phyloP scores from a whole-genome alignment of 2,797 vertebrate genomes.

The Enteromius paludinosus region DNA sequence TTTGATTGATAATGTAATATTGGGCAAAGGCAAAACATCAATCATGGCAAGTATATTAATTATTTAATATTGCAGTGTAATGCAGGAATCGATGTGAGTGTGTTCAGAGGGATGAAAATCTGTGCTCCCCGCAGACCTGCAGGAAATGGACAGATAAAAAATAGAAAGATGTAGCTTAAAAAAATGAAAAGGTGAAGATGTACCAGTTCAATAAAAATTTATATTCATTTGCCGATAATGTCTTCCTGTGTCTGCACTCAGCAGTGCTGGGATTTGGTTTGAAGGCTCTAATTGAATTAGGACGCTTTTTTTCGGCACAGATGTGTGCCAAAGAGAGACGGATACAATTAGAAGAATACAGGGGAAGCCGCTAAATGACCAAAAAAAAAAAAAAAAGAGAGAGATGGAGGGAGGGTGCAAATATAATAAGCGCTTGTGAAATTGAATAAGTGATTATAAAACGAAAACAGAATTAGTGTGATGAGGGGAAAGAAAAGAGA shows the following conservation, averaged over 20 bases:
- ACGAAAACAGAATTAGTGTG: slow-evolving; percentile 35
- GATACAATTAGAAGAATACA: slow-evolving; percentile 66
- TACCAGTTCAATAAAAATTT: slow-evolving; percentile 86
- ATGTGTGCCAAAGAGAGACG: slow-evolving; percentile 39
- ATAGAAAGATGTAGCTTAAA: slow-evolving; percentile 1
- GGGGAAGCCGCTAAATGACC: slow-evolving; percentile 71
- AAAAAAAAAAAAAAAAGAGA: slow-evolving; percentile 43
- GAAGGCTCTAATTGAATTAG: slow-evolving; percentile 86
- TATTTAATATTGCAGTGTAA: slow-evolving; percentile 99
- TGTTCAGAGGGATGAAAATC: slow-evolving; percentile 68
- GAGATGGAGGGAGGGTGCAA: slow-evolving; percentile 44
- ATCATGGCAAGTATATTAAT: slow-evolving; percentile 99
- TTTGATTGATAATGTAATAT: slow-evolving; percentile 99
- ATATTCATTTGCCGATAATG: slow-evolving; percentile 93
- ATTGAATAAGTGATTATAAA: slow-evolving; percentile 63
- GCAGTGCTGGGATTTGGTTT: slow-evolving; percentile 86
- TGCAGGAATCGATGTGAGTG: slow-evolving; percentile 93
- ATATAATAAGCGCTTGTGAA: slow-evolving; percentile 59
- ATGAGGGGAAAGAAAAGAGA: slow-evolving; percentile 27
- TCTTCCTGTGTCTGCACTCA: slow-evolving; percentile 84
- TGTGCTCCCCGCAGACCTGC: slow-evolving; percentile 84
- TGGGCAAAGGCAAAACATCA: slow-evolving; percentile 99
- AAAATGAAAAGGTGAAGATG: slow-evolving; percentile 69
- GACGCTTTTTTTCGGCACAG: slow-evolving; percentile 79
- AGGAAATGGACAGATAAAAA: slow-evolving; percentile 58